Evolutionary conservation across 1,140 invertebrate genomes (phyloP).

Genomic region (Epicauta chinensis): DNA sequence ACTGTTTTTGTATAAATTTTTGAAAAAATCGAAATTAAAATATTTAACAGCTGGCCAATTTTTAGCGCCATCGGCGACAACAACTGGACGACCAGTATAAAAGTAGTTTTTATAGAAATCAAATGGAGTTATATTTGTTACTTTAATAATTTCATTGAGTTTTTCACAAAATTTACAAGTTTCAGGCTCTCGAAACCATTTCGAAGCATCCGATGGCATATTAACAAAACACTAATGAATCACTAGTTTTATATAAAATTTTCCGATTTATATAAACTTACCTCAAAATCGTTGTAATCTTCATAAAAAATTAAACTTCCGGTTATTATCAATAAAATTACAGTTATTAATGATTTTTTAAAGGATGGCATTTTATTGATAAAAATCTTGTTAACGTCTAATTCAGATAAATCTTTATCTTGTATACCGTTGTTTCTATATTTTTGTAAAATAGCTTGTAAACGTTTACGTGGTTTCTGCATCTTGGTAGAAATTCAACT

Average conservation of each 20-base stretch:
- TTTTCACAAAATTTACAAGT: slow-evolving; percentile 66
- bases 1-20: slow-evolving; percentile 58
- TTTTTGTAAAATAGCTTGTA: not conserved
- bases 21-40: slow-evolving; percentile 74
- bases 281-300: not conserved
- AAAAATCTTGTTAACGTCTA: not conserved
- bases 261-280: not conserved
- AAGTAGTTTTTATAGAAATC: slow-evolving; percentile 65
- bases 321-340: not conserved
- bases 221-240: slow-evolving; percentile 53
- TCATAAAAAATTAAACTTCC: not conserved
- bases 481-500: not conserved
- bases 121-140: slow-evolving; percentile 56
- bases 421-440: not conserved
- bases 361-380: not conserved
- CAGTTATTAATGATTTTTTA: not conserved
- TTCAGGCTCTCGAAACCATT: slow-evolving; percentile 64
- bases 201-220: slow-evolving; percentile 51
- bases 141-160: slow-evolving; percentile 54
- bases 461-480: not conserved
- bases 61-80: slow-evolving; percentile 72
- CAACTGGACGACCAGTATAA: slow-evolving; percentile 70
- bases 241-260: no score
- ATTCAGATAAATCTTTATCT: not conserved
- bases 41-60: slow-evolving; percentile 70